Evolutionary conservation across 1,140 invertebrate genomes (phyloP), one percentile per base, ranked within the genome.

Genomic region (Eumeta japonica): DNA sequence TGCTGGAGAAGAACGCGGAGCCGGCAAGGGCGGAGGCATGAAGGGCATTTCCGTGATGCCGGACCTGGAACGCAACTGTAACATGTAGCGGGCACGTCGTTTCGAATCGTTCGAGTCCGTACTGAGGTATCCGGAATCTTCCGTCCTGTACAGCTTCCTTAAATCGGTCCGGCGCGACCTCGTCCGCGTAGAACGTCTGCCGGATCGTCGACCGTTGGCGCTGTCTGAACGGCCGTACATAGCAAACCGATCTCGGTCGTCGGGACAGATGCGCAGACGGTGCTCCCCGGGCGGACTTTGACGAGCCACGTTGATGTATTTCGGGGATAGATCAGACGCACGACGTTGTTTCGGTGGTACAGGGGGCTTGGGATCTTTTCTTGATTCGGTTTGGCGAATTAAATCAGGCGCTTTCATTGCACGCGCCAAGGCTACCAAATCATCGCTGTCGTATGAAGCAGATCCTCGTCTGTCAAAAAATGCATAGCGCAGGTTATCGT

Each of bases 91-190:
- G 10, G 65, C 56, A 52, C 65, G 56, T 18, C 62, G 49, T 55
- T 71, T 74, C 0, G 74, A 78, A 45, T 81, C 79, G 35, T 81
- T 84, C 0, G 83, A 85, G 52, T 86, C 84, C 0, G 82, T 83
- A 43, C 84, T 87, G 12, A 87, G 62, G 47, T 87, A 87, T 2
- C 84, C 84, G 3, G 83, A 84, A 49, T 83, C 81, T 65, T 81
- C 80, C 2, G 78, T 77, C 48, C 62, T 62, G 35, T 63, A 62
- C 2, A 68, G 39, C 48, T 66, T 76, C 40, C 58, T 76, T 17
- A 66, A 48, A 43, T 76, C 68, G 5, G 66, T 59, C 43, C 63
- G 46, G 43, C 70, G 57, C 9, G 60, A 62, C 52, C 75, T 59
- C 5, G 63, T 62, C 42, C 68, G 48, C 3, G 58, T 48, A 9